phyloP scores from a whole-genome alignment of 2,797 vertebrate species.

The Sebastes hubbsi region DNA sequence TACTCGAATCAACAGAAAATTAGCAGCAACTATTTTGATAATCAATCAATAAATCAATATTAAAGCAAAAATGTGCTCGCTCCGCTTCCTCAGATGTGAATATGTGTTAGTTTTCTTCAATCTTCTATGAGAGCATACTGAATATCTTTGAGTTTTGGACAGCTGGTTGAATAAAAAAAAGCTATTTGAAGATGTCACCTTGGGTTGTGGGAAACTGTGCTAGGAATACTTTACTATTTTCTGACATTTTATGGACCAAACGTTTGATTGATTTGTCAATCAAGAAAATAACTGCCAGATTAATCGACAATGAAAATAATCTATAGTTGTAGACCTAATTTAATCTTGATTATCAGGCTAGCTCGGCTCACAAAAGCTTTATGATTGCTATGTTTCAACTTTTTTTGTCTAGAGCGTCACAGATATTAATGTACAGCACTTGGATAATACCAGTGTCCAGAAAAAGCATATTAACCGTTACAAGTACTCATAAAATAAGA shows the following conservation, averaged over 20 bases:
- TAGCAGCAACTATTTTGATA: background rate
- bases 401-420: background rate
- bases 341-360: background rate
- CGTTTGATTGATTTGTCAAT: background rate
- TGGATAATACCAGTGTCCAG: background rate
- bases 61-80: background rate
- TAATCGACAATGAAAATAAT: background rate
- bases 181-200: background rate
- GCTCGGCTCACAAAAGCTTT: background rate
- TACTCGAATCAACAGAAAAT: background rate
- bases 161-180: background rate
- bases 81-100: background rate
- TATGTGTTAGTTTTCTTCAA: background rate
- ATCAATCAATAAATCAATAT: background rate
- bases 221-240: background rate
- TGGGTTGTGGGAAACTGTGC: background rate
- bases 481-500: conserved; percentile 1
- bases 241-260: background rate
- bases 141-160: no score
- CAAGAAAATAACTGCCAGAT: background rate
- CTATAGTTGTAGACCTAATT: background rate
- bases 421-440: background rate
- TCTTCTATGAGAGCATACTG: background rate
- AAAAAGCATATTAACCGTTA: conserved; percentile 21
- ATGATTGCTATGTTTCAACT: background rate